Base-by-base conservation (phyloP, 37 sponge, comb jelly and placozoan genomes). In the Mnemiopsis leidyi region DNA sequence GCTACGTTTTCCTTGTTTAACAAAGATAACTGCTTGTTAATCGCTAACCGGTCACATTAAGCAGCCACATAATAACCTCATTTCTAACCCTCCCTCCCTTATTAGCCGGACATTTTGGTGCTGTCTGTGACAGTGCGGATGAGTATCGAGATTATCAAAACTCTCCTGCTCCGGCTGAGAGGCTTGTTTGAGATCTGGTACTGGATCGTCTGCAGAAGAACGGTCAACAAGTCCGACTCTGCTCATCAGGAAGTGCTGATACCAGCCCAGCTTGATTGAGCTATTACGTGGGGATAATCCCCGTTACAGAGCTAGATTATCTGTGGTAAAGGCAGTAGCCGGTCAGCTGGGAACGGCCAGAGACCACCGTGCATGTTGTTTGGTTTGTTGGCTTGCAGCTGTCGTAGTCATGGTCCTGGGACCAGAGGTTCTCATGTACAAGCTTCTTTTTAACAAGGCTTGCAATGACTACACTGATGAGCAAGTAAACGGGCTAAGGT, bases 381-480 rank as follows among this genome's bases (percentile, higher is more conserved):
- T 48, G 61, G 61, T 48, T 48, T 48, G 61, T 48, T 48, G 61
- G 5, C 13, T 18, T 48, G 9, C 5, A 13, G 13, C 5, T 48
- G 5, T 48, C 13, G 61, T 48, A 7, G 20, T 28, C 30, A 71
- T 71, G 75, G 75, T 71, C 3, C 75, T 71, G 75, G 75, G 75
- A 23, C 75, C 75, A 18, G 75, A 71, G 75, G 30, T 71, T 71
- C 20, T 71, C 30, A 71, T 71, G 75, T 71, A 71, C 75, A 71
- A 71, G n/a, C 30, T 71, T 13, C 30, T 71, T 5, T 71, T 71
- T 28, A 71, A 71, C n/a, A 71, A 28, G n/a, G 75, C 75, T 29
- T n/a, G 30, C 5, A 71, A 71, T 28, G 30, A 71, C 5, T 71
- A 71, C n/a, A 71, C 30, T 71, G 75, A 71, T 71, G 75, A 71